These are phyloP conservation scores for Drosophila pallidifrons DNA, from an alignment of 1,140 invertebrate genomes.

Conservation along the genomic window DNA sequence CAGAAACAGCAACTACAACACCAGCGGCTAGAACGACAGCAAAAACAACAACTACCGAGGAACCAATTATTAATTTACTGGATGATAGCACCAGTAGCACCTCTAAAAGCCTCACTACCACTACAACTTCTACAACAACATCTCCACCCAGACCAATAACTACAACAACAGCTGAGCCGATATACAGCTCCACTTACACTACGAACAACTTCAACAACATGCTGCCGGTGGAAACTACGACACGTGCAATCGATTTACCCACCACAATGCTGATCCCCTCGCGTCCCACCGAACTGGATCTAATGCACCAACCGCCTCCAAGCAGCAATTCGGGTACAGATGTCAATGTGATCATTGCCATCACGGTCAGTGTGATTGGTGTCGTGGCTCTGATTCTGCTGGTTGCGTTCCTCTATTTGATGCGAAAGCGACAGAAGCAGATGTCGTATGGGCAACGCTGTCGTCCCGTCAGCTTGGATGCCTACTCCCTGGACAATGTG, in stretches of 20 bases:
- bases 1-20: conserved; percentile 16
- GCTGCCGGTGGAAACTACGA: conserved; percentile 31
- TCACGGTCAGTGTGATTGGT: conserved; percentile 86
- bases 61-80: conserved; percentile 64
- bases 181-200: conserved; percentile 39
- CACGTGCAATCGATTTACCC: conserved; percentile 3
- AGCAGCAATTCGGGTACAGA: conserved; percentile 65
- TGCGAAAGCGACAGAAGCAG: conserved; percentile 89
- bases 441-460: conserved; percentile 92
- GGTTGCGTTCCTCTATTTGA: conserved; percentile 89
- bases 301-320: conserved; percentile 58
- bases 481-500: conserved; percentile 95
- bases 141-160: conserved; percentile 20
- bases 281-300: conserved; percentile 56
- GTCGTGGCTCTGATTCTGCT: conserved; percentile 87
- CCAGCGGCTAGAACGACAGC: conserved; percentile 34
- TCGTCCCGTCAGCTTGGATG: conserved; percentile 93
- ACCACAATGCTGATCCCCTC: conserved; percentile 24
- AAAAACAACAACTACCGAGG: conserved; percentile 50
- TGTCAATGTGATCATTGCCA: conserved; percentile 86
- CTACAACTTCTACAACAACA: conserved; percentile 30
- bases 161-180: conserved; percentile 33
- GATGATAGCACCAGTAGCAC: conserved; percentile 64
- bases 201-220: conserved; percentile 19
- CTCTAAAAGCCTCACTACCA: conserved; percentile 16